Evolutionary conservation across 1,140 invertebrate genomes (phyloP).

Genomic region (Eurosta solidaginis): DNA sequence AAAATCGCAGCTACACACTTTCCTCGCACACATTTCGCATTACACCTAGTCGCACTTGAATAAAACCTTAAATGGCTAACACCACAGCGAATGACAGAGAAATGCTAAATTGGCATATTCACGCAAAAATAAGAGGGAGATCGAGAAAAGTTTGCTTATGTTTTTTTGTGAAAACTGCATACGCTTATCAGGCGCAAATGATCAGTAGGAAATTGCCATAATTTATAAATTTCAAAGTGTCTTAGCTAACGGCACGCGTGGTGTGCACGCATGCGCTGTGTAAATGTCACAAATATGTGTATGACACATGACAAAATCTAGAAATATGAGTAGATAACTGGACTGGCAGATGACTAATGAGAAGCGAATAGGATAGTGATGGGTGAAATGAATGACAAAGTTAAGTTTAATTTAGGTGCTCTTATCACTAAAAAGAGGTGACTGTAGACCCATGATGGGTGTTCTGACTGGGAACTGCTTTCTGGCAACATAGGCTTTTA

Average conservation of each 20-base stretch:
- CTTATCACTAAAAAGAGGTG: too few species aligned
- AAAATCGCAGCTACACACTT: neutral
- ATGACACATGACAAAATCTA: neutral
- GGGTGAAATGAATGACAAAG: neutral
- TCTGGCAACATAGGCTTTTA: too few species aligned
- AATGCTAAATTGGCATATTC: slow-evolving; percentile 5
- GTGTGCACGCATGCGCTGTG: neutral
- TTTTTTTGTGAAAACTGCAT: neutral
- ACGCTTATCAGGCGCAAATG: neutral
- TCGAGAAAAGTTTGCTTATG: neutral
- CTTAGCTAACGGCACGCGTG: neutral
- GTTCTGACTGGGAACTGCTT: too few species aligned
- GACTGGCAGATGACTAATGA: neutral
- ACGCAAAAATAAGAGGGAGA: neutral
- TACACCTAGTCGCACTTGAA: too few species aligned
- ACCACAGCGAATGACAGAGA: slow-evolving; percentile 5
- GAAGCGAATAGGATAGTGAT: neutral
- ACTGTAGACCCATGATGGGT: too few species aligned
- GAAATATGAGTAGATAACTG: neutral
- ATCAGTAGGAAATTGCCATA: slow-evolving; percentile 27
- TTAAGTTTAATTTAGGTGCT: too few species aligned
- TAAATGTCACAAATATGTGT: slow-evolving; percentile 13
- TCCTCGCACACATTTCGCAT: neutral
- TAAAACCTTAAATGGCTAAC: slow-evolving; percentile 25
- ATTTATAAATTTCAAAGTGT: slow-evolving; percentile 17